Conservation (phyloP, 2,888 invertebrate genomes). For the Spilarctia lutea region DNA sequence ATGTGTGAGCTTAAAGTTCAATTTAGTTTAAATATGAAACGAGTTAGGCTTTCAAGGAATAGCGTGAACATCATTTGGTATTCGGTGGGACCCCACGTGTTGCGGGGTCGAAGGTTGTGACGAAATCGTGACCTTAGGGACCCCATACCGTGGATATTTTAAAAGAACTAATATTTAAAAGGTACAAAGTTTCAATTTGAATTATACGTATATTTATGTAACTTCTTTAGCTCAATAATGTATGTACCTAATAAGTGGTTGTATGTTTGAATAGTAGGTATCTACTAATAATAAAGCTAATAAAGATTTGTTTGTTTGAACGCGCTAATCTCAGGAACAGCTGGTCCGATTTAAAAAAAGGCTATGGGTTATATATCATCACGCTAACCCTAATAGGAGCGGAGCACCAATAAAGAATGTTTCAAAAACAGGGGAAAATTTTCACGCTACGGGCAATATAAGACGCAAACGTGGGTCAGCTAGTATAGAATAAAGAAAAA, state of each 20-base stretch:
- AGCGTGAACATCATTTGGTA: conserved; percentile 72
- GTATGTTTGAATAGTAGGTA: background rate
- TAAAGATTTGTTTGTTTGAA: no score
- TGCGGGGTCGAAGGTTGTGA: conserved; percentile 77
- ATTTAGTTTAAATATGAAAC: conserved; percentile 56
- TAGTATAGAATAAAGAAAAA: background rate
- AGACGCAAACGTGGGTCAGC: no score
- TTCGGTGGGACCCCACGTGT: conserved; percentile 77
- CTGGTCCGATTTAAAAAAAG: no score
- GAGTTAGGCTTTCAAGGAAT: conserved; percentile 68
- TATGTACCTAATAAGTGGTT: background rate
- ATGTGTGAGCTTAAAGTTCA: conserved; percentile 58
- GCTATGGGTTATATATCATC: no score
- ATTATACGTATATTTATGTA: background rate
- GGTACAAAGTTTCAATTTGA: background rate
- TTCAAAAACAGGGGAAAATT: no score
- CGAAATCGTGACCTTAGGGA: conserved; percentile 57
- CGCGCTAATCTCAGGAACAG: no score
- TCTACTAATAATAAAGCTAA: no score
- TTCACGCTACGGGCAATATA: no score
- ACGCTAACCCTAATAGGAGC: no score
- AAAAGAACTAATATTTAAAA: conserved; percentile 1
- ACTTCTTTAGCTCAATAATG: background rate
- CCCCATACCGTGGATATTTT: conserved; percentile 42
- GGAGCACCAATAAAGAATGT: no score